Percentiles rank a stretch among this genome's conserved stretches.
Conservation (phyloP, 2,113 vertebrate genomes). For the Gymnorhina tibicen region DNA sequence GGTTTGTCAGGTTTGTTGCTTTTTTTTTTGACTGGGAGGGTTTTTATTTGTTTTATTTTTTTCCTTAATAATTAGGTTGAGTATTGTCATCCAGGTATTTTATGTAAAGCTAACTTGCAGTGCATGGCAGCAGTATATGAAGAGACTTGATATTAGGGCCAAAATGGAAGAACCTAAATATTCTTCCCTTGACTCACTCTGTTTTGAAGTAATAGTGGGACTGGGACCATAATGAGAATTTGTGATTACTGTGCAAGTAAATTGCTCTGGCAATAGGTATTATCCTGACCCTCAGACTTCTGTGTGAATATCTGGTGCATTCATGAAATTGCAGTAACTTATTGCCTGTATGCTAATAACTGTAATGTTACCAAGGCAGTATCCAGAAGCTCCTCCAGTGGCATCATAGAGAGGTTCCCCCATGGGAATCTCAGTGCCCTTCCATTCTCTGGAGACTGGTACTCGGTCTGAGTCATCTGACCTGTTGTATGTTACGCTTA, state of each 20-base stretch:
- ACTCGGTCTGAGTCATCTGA: rapidly evolving
- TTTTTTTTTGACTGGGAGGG: background rate
- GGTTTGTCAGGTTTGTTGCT: too few species aligned
- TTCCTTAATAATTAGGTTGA: background rate
- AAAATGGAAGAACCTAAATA: background rate
- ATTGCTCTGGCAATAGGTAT: background rate
- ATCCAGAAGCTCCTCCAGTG: background rate
- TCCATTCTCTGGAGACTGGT: rapidly evolving
- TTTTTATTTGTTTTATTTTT: background rate
- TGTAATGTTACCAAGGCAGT: background rate
- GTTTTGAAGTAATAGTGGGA: background rate
- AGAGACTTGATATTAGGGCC: background rate
- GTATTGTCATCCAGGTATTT: background rate
- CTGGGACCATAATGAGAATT: background rate
- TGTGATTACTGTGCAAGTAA: background rate
- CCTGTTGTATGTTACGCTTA: background rate
- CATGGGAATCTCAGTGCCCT: background rate
- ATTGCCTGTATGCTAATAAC: rapidly evolving
- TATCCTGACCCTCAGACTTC: background rate
- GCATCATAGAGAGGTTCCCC: background rate
- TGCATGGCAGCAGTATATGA: background rate
- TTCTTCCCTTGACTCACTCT: background rate
- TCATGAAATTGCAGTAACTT: background rate
- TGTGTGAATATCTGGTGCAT: background rate
- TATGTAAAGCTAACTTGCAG: background rate